These are phyloP conservation scores for Clarias laeviceps DNA, from an alignment of 2,797 vertebrate genomes.

Conservation along the genomic window DNA sequence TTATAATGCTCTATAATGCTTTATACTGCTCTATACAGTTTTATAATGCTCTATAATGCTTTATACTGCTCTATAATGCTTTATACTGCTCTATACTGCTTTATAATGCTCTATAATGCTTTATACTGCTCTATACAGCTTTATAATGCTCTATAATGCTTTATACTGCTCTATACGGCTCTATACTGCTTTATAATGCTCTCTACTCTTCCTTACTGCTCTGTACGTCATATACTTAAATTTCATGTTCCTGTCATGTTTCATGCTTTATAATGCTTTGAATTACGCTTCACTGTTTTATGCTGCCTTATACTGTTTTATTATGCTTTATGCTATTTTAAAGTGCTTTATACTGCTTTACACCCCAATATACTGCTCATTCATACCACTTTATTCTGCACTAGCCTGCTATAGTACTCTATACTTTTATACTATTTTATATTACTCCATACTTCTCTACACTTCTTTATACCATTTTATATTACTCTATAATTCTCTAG, in stretches of 20 bases:
- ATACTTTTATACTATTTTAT: neutral
- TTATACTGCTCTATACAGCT: constrained; percentile 20
- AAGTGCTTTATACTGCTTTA: neutral
- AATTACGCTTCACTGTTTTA: neutral
- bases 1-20: constrained; percentile 24
- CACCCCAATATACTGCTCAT: neutral
- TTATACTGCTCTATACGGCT: neutral
- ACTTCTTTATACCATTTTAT: neutral
- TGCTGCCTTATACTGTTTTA: neutral
- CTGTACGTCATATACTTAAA: too few species aligned
- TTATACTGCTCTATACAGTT: neutral
- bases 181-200: neutral
- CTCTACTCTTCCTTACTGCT: neutral
- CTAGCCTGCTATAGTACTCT: neutral
- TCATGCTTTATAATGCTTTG: neutral
- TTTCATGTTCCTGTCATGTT: too few species aligned
- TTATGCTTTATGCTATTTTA: too few species aligned
- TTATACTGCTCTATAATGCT: neutral
- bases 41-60: neutral
- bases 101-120: neutral
- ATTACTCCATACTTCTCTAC: neutral
- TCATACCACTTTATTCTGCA: neutral
- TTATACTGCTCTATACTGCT: neutral
- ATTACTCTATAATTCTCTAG: constrained; percentile 40
- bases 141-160: constrained; percentile 1